Conservation (phyloP, 2,888 invertebrate species). For the Lysandra coridon region DNA sequence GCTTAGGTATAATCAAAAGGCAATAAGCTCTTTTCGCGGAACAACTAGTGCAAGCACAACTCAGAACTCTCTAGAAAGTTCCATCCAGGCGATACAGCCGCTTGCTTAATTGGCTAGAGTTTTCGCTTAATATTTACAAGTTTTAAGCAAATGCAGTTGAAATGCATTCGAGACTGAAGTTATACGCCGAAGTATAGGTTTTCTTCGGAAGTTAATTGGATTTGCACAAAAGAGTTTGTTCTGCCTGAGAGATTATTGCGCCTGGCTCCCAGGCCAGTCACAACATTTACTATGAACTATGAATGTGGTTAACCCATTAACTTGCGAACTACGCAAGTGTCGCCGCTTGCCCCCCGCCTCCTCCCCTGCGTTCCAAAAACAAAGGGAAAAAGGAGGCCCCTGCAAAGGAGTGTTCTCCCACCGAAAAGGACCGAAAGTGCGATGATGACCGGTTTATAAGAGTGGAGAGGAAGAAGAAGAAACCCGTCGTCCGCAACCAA, state of each 20-base stretch:
- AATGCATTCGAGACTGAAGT: constrained; percentile 53
- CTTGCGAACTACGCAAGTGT: too few relatives aligned
- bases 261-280: neutral
- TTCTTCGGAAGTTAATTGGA: constrained; percentile 50
- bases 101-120: constrained; percentile 69
- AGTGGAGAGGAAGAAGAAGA: too few relatives aligned
- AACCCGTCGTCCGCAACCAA: too few relatives aligned
- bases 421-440: too few relatives aligned
- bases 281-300: neutral
- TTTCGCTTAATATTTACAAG: constrained; percentile 68
- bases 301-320: neutral
- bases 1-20: constrained; percentile 54
- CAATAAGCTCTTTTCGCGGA: constrained; percentile 60
- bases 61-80: constrained; percentile 56
- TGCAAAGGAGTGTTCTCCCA: too few relatives aligned
- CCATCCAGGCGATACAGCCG: constrained; percentile 56
- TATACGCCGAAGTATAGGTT: constrained; percentile 49
- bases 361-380: too few relatives aligned
- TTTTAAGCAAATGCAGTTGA: constrained; percentile 63
- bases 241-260: neutral
- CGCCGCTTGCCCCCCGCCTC: too few relatives aligned
- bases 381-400: too few relatives aligned
- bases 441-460: too few relatives aligned
- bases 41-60: constrained; percentile 49
- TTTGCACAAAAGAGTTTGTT: constrained; percentile 33